These are phyloP conservation scores for Coecobrya sp. DNA, from an alignment of 2,888 invertebrate species.

Conservation along the genomic window DNA sequence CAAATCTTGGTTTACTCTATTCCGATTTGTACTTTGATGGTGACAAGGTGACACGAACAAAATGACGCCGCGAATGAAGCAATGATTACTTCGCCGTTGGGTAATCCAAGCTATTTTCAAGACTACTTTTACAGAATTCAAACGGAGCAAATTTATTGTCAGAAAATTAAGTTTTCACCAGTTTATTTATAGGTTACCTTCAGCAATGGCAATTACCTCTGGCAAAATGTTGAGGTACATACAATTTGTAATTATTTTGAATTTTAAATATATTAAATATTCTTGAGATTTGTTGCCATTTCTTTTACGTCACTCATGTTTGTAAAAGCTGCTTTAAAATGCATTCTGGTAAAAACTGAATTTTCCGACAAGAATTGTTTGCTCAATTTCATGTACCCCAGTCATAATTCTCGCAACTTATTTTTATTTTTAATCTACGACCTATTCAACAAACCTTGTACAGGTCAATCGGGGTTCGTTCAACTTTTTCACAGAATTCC, in stretches of 20 bases:
- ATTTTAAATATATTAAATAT: too few relatives aligned
- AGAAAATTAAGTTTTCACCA: too few relatives aligned
- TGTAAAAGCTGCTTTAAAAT: too few relatives aligned
- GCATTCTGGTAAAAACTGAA: too few relatives aligned
- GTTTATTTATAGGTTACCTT: too few relatives aligned
- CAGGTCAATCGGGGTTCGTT: conserved; percentile 75
- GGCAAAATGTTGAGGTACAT: too few relatives aligned
- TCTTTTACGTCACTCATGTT: too few relatives aligned
- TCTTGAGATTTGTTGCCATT: too few relatives aligned
- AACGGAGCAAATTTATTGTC: too few relatives aligned
- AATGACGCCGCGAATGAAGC: conserved; percentile 16
- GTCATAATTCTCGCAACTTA: neutral
- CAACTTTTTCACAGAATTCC: conserved; percentile 3
- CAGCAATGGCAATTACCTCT: too few relatives aligned
- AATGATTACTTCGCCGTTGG: conserved; percentile 2
- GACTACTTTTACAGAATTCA: too few relatives aligned
- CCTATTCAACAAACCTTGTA: conserved; percentile 57
- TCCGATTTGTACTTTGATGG: neutral
- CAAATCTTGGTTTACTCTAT: neutral
- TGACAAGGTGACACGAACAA: conserved; percentile 24
- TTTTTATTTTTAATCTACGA: conserved; percentile 20
- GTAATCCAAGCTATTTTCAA: neutral
- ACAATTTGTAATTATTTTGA: too few relatives aligned
- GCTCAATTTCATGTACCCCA: neutral
- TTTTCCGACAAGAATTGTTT: neutral